A percentile compares a stretch with the other conserved stretches of the same genome.
These are phyloP conservation scores for Dreissena rostriformis DNA, from an alignment of 1,140 invertebrate species.

Conservation along the genomic window DNA sequence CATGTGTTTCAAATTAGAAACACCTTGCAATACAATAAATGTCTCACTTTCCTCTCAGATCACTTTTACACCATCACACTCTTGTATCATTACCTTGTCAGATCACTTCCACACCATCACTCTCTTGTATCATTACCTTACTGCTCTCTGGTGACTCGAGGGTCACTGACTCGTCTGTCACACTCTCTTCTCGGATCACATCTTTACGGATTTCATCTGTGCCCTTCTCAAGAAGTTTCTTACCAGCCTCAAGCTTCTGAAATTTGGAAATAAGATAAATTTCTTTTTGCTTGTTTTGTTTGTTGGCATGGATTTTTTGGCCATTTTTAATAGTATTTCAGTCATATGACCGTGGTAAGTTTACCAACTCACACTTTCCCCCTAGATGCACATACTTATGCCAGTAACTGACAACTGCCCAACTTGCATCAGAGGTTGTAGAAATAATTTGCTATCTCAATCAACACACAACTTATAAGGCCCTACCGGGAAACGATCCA, in stretches of 20 bases:
- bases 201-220: constrained; percentile 19
- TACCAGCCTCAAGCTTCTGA: too few species aligned
- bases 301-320: neutral
- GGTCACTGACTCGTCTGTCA: constrained; percentile 13
- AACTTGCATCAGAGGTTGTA: too few species aligned
- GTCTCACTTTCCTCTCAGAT: neutral
- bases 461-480: too few species aligned
- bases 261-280: too few species aligned
- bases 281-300: neutral
- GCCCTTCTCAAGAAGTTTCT: neutral
- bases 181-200: constrained; percentile 28
- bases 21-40: neutral
- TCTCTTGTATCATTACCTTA: neutral
- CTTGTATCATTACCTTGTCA: neutral
- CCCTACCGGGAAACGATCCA: too few species aligned
- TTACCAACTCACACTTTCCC: neutral
- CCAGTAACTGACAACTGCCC: too few species aligned
- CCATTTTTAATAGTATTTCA: neutral
- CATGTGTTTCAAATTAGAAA: too few species aligned
- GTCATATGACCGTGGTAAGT: neutral
- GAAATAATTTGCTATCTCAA: too few species aligned
- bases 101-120: neutral
- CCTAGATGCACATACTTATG: too few species aligned
- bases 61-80: neutral
- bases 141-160: constrained; percentile 21